Evolutionary conservation across 2,888 invertebrate species (phyloP), one percentile per base, ranked within the genome.

Genomic region (Orchesellides sinensis): DNA sequence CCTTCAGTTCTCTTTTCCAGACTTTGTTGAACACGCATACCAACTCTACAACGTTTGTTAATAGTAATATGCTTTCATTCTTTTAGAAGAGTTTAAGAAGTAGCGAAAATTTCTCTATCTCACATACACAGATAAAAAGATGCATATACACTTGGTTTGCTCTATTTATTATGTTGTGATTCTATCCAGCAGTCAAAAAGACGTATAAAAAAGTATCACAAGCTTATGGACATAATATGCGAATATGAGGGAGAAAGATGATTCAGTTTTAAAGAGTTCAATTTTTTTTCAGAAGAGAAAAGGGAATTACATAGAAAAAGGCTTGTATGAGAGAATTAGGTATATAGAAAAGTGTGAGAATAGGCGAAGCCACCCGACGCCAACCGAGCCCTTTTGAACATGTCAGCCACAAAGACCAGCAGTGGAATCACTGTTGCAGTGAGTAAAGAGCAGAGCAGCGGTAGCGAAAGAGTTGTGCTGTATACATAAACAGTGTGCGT

Each of bases 351-450:
- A 12, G 32, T 27, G 10, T 25, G 25, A 27, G 27, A 59, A n/a
- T 45, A 27, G 25, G 59, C 72, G 72, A 72, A 12, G 8, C 27
- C 25, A 25, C 14, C 72, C 72, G 72, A 72, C 72, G 29, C 27
- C 25, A 27, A 35, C 72, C 72, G 72, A 72, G 27, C 45, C 59
- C 56, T 40, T 72, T 59, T 72, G 72, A 59, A 72, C 29, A 61
- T 32, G 61, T 61, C 29, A 61, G 29, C 2, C 23, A 23, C 19
- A 10, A 12, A 23, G 8, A 56, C 27, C 19, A 12, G 10, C 10
- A 56, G n/a, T 8, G 8, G 25, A 2, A 23, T 10, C n/a, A 23
- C 56, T 6, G 10, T 5, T 10, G 2, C 21, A 23, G 4, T 12
- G 25, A 54, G 10, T 19, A 8, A 19, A 21, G 25, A 56, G 8